Evolutionary conservation across 2,113 vertebrate species (phyloP).

Genomic region (Monopterus albus): DNA sequence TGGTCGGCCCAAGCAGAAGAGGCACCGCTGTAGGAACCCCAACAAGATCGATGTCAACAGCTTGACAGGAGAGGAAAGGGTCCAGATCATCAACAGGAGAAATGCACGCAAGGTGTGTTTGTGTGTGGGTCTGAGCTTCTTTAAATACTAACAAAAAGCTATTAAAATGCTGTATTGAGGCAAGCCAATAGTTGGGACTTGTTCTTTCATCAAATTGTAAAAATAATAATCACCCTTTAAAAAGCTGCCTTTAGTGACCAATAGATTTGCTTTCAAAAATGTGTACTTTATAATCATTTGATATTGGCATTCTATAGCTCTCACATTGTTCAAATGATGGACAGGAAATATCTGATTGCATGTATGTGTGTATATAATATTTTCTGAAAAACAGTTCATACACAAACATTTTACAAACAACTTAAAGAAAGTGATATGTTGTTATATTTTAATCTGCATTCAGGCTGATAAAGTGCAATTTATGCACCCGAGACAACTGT

Average conservation of each 20-base stretch:
- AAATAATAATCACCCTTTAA: not conserved
- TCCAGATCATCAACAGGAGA: slow-evolving; percentile 97
- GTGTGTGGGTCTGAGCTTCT: no score
- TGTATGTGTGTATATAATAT: no score
- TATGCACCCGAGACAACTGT: not conserved
- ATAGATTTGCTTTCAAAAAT: not conserved
- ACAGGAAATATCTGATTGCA: no score
- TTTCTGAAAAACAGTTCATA: no score
- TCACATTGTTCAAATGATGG: no score
- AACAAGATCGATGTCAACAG: slow-evolving; percentile 99
- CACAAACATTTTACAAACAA: no score
- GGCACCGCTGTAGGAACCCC: slow-evolving; percentile 96
- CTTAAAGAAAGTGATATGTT: no score
- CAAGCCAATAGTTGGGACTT: not conserved
- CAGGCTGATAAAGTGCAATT: not conserved
- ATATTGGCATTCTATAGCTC: not conserved
- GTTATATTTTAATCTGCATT: no score
- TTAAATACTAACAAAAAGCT: not conserved
- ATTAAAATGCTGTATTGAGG: not conserved
- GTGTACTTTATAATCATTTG: not conserved
- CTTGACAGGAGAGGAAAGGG: slow-evolving; percentile 96
- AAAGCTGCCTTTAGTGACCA: not conserved
- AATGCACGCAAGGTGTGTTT: slow-evolving; percentile 94
- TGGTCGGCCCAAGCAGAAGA: slow-evolving; percentile 95
- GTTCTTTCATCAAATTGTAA: not conserved